phyloP scores from a whole-genome alignment of 37 sponge, comb jelly and placozoan species.

The Mnemiopsis leidyi region DNA sequence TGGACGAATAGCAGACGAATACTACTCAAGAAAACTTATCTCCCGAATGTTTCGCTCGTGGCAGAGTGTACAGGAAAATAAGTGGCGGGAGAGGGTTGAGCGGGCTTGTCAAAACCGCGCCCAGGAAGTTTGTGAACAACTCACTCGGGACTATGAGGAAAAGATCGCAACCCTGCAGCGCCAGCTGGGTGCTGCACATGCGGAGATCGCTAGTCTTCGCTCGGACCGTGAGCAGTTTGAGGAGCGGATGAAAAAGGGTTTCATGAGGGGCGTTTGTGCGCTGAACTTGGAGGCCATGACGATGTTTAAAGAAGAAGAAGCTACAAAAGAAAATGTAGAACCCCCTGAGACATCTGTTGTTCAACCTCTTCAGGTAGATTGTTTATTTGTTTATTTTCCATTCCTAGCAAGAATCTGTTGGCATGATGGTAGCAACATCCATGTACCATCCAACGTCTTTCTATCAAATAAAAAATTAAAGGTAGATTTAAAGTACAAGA shows the following conservation, averaged over 20 bases:
- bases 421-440: too few relatives aligned
- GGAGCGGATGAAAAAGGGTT: slow-evolving; percentile 96
- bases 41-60: slow-evolving; percentile 74
- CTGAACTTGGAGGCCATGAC: slow-evolving; percentile 98
- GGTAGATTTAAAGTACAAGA: too few relatives aligned
- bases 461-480: too few relatives aligned
- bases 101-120: slow-evolving; percentile 92
- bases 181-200: slow-evolving; percentile 71
- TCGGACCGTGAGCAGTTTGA: slow-evolving; percentile 79
- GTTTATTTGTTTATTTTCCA: too few relatives aligned
- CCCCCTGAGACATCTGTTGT: background rate
- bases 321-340: slow-evolving; percentile 23
- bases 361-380: slow-evolving; percentile 29
- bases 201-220: slow-evolving; percentile 70
- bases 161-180: slow-evolving; percentile 69
- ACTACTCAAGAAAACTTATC: slow-evolving; percentile 68
- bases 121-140: slow-evolving; percentile 82
- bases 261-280: slow-evolving; percentile 99
- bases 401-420: too few relatives aligned
- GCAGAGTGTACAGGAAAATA: slow-evolving; percentile 75
- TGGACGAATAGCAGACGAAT: slow-evolving; percentile 70
- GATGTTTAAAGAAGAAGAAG: slow-evolving; percentile 75
- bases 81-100: slow-evolving; percentile 88
- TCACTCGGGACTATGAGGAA: slow-evolving; percentile 85
- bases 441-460: too few relatives aligned